A percentile compares a stretch with the other conserved stretches of the same genome.
These are phyloP conservation scores for Tupaia chinensis DNA, from an alignment of 2,113 vertebrate species.

Conservation along the genomic window DNA sequence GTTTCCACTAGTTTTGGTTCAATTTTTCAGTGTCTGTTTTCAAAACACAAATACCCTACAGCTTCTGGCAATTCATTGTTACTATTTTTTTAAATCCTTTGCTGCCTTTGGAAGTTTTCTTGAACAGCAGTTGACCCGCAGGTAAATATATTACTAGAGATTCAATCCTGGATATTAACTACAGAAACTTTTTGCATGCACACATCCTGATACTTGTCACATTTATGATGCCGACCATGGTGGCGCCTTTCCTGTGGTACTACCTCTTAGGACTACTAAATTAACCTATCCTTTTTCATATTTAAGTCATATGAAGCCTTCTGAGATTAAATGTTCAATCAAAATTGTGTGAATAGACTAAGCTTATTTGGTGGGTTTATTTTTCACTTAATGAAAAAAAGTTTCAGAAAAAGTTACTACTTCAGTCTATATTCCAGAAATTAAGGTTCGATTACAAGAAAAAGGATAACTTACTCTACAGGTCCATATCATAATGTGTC, in stretches of 20 bases:
- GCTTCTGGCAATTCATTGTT: constrained; percentile 83
- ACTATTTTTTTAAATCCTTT: constrained; percentile 84
- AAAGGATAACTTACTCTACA: constrained; percentile 44
- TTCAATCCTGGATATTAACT: constrained; percentile 60
- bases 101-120: constrained; percentile 88
- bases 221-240: constrained; percentile 69
- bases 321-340: constrained; percentile 34
- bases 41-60: constrained; percentile 50
- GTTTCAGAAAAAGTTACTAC: not conserved
- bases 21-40: constrained; percentile 63
- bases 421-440: not conserved
- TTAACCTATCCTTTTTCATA: constrained; percentile 55
- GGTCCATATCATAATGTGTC: constrained; percentile 23
- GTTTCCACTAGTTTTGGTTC: constrained; percentile 34
- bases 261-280: constrained; percentile 36
- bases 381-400: constrained; percentile 11
- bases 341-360: constrained; percentile 9
- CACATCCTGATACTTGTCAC: not conserved
- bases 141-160: constrained; percentile 84
- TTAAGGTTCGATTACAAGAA: constrained; percentile 56
- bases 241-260: constrained; percentile 76
- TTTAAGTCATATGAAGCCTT: constrained; percentile 25
- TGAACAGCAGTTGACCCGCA: constrained; percentile 84
- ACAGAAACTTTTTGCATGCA: constrained; percentile 77
- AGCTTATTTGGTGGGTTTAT: constrained; percentile 53